These are phyloP conservation scores for Argyrosomus japonicus DNA, from an alignment of 2,113 vertebrate species.

Conservation along the genomic window DNA sequence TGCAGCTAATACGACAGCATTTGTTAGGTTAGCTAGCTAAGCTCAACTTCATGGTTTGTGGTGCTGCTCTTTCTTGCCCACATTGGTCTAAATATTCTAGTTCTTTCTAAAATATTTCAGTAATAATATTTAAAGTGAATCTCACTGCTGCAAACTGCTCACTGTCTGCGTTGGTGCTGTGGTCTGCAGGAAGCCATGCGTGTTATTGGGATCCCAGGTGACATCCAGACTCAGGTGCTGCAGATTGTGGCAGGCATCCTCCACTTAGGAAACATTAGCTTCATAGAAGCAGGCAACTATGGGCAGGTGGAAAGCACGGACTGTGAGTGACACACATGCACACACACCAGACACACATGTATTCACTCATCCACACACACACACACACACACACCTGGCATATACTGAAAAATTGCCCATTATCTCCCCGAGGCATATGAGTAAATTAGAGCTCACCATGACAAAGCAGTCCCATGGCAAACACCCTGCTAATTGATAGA, in stretches of 20 bases:
- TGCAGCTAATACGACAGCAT: too few species aligned
- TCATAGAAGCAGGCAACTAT: conserved; percentile 94
- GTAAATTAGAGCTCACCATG: conserved; percentile 35
- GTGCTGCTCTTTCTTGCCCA: background rate
- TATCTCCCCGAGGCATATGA: background rate
- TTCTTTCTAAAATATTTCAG: background rate
- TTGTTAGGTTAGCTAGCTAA: background rate
- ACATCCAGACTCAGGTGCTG: conserved; percentile 88
- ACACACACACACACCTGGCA: background rate
- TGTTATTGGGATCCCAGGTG: conserved; percentile 90
- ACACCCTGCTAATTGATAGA: conserved; percentile 35
- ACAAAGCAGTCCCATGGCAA: conserved; percentile 22
- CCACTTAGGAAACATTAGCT: conserved; percentile 95
- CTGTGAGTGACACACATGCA: conserved; percentile 86
- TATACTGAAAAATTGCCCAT: background rate
- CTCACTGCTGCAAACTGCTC: background rate
- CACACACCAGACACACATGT: conserved; percentile 18
- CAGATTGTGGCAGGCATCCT: conserved; percentile 94
- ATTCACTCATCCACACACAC: conserved; percentile 11
- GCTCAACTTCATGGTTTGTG: background rate
- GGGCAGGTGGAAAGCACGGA: conserved; percentile 91
- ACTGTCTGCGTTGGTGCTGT: background rate
- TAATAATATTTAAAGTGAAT: background rate
- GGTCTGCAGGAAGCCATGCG: conserved; percentile 92
- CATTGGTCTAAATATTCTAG: background rate